These are phyloP conservation scores for Otolemur crassicaudatus DNA, from an alignment of 2,797 vertebrate species.

Conservation along the genomic window DNA sequence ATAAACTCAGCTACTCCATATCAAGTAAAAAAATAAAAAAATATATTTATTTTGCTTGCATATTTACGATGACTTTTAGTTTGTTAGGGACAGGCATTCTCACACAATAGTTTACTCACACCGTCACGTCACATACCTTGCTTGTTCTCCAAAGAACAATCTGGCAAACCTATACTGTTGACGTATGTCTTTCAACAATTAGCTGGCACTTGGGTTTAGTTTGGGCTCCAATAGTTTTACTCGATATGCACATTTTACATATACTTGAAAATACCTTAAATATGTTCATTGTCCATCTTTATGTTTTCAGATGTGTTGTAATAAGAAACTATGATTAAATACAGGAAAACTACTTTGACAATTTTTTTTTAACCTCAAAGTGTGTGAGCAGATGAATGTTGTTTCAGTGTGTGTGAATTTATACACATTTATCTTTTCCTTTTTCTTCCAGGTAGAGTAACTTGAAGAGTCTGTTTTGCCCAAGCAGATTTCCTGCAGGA, in stretches of 20 bases:
- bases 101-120: conserved; percentile 70
- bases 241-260: background rate
- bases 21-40: conserved; percentile 47
- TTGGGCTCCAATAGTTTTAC: background rate
- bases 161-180: background rate
- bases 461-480: background rate
- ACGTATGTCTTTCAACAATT: background rate
- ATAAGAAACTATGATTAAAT: conserved; percentile 47
- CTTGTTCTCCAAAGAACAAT: conserved; percentile 53
- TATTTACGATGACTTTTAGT: conserved; percentile 51
- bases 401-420: background rate
- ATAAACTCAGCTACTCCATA: conserved; percentile 72
- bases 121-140: conserved; percentile 62
- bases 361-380: conserved; percentile 27
- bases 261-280: background rate
- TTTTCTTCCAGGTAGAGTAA: conserved; percentile 49
- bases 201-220: background rate
- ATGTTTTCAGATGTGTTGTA: conserved; percentile 8
- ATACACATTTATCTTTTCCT: background rate
- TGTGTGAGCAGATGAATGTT: background rate
- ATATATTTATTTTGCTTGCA: conserved; percentile 41
- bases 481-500: conserved; percentile 43
- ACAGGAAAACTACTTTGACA: background rate
- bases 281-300: background rate
- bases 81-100: conserved; percentile 70